Base-by-base conservation (phyloP, 1,140 invertebrate species). In the Drosophila insularis region DNA sequence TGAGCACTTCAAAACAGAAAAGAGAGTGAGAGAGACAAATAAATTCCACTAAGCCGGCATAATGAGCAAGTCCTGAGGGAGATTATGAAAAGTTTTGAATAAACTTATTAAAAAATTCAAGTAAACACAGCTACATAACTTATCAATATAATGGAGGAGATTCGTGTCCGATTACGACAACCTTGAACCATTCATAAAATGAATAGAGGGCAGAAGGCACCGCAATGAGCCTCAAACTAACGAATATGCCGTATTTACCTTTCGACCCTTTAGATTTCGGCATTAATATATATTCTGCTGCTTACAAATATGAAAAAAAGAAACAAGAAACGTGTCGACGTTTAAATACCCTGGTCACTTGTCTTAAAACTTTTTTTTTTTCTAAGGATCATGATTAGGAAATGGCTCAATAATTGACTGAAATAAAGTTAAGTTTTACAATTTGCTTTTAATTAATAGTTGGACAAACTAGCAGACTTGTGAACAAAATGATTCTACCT, bases 141-240 rank as follows among this genome's bases (percentile, higher is more conserved):
- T 27, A 27, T 27, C 27, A 27, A 27, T 27, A 27, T 27, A 27
- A 6, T 27, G 27, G 27, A 27, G 27, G 5, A 35, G 32, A 35
- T 35, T 35, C 32, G 32, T 19, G 55, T 5, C 27, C 27, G 58
- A 63, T 66, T 67, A 40, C 27, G 19, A 21, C 74, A 78, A 78
- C 75, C 75, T 78, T 78, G 75, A 78, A 78, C 35, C 35, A 78
- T 78, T 68, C 19, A 32, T 23, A 19, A 63, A 71, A 77, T 77
- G 60, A 69, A 66, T 63, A 59, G 2, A 37, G 35, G 43, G 6
- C 5, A 46, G 2, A 19, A 39, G 54, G 14, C 50, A 32, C 53
- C 59, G 32, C 53, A 63, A 69, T 55, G 61, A 59, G 40, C 53
- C 46, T 21, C 17, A 39, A 39, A 17, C n/a, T 17, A 6, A 17